These are phyloP conservation scores for Albula glossodonta DNA, from an alignment of 2,113 vertebrate species.

Conservation along the genomic window DNA sequence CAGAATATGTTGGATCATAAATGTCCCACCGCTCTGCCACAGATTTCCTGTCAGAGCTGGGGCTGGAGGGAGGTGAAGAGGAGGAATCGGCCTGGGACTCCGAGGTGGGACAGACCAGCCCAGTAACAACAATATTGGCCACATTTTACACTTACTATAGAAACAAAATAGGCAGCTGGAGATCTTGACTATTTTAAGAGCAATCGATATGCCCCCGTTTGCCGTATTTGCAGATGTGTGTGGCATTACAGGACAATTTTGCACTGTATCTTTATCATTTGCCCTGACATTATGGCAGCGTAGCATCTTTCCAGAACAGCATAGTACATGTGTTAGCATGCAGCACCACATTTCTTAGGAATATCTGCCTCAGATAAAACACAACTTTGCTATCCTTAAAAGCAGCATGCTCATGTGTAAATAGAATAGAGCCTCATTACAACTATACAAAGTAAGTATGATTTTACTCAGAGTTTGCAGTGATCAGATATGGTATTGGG, in stretches of 20 bases:
- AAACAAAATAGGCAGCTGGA: too few relatives aligned
- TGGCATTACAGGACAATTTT: too few relatives aligned
- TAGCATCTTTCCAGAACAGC: too few relatives aligned
- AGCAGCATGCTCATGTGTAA: neutral
- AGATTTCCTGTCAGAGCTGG: constrained; percentile 74
- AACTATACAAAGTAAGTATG: too few relatives aligned
- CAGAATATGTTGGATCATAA: neutral
- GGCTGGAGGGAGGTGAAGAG: constrained; percentile 70
- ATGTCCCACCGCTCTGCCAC: constrained; percentile 15
- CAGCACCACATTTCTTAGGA: neutral
- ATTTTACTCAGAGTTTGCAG: neutral
- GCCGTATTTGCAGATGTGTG: too few relatives aligned
- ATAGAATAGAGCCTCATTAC: too few relatives aligned
- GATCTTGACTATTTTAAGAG: too few relatives aligned
- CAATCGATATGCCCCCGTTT: too few relatives aligned
- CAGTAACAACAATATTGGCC: too few relatives aligned
- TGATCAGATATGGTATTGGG: neutral
- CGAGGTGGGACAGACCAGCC: constrained; percentile 70
- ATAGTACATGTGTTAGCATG: neutral
- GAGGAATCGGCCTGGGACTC: constrained; percentile 83
- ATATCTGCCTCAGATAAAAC: neutral
- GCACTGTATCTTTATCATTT: too few relatives aligned
- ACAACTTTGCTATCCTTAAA: neutral
- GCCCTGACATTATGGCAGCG: too few relatives aligned
- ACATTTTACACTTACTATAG: too few relatives aligned